phyloP scores from a whole-genome alignment of 2,113 vertebrate species.

The Erinaceus europaeus region DNA sequence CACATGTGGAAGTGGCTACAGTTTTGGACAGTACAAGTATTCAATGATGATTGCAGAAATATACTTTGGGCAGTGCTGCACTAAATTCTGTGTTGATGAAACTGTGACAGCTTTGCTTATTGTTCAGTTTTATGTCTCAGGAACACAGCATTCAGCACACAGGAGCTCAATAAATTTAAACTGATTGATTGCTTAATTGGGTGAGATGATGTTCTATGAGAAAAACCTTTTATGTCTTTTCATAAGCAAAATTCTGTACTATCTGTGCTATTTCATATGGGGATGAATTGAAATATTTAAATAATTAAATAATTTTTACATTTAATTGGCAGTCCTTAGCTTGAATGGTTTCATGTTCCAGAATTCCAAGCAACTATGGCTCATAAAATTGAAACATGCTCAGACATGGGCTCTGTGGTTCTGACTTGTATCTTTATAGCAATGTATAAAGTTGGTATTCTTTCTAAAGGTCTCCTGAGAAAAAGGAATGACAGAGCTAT shows the following conservation, averaged over 20 bases:
- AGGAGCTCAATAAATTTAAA: background rate
- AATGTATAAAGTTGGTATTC: background rate
- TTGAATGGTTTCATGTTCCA: background rate
- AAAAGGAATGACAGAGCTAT: background rate
- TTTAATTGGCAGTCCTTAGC: background rate
- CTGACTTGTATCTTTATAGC: background rate
- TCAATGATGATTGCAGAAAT: background rate
- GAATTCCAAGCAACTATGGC: background rate
- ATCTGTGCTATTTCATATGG: background rate
- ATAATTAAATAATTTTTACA: background rate
- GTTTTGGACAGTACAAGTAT: background rate
- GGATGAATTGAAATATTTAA: background rate
- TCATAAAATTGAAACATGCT: background rate
- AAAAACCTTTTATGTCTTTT: background rate
- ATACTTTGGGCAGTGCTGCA: no score
- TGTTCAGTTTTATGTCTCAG: background rate
- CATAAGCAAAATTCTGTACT: background rate
- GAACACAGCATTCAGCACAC: background rate
- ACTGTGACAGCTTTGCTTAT: background rate
- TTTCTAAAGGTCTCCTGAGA: background rate
- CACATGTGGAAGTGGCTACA: background rate
- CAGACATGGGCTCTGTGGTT: background rate
- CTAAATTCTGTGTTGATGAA: background rate
- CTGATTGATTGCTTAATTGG: background rate
- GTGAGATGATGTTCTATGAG: background rate